Evolutionary conservation across 2,888 invertebrate species (phyloP), one percentile per base, ranked within the genome.

Genomic region (Hydraecia micacea): DNA sequence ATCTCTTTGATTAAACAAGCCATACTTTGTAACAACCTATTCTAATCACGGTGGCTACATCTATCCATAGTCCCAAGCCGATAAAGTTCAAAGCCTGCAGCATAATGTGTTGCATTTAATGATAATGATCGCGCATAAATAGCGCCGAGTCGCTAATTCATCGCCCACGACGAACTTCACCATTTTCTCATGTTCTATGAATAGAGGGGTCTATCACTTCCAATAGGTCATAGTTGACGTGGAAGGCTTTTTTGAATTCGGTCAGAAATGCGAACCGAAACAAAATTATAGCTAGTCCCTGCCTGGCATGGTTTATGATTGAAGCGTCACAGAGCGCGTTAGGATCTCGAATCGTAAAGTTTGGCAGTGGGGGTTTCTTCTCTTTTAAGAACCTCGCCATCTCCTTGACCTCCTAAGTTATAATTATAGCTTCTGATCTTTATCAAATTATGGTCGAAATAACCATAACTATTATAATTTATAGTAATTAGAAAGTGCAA

Each of bases 31-130:
- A 67, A 71, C 46, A 28, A 39, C 46, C 11, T n/a, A 74, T 72
- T 79, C 58, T 65, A 73, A 80, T 75, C 67, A 58, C 81, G 49
- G 85, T 83, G 85, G 85, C 70, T 52, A 71, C 46, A 75, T 70
- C 77, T 32, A 68, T 25, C 39, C 28, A 58, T 65, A 76, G 66
- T n/a, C 42, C 15, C 5, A 68, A 75, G 73, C 49, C 84, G 87
- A 84, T 80, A 80, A 86, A 72, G 68, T 75, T 85, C 74, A 86
- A 85, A 85, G 76, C 62, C 25, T 71, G 32, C 55, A 49, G 36
- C 65, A 86, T 84, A 84, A 85, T 86, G 86, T 76, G 80, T 80
- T 84, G 86, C 80, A 86, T 84, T 86, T 86, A 86, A 85, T 80
- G 84, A 85, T 86, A 86, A 85, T 74, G 86, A 85, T 85, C 84